Evolutionary conservation across 2,888 invertebrate species (phyloP), one percentile per base, ranked within the genome.

Genomic region (Eueremaeus valkanovi): DNA sequence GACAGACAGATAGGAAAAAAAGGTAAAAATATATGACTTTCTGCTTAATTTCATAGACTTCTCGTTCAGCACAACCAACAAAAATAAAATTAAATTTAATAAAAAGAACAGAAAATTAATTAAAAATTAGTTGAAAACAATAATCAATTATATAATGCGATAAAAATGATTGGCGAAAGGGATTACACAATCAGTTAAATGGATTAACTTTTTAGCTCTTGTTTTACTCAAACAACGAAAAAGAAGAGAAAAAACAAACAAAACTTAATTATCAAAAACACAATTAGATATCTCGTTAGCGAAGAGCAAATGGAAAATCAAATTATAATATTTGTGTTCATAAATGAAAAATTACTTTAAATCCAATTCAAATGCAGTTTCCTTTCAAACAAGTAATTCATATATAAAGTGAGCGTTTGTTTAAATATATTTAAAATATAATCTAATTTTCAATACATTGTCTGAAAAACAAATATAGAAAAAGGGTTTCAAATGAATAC

Each of bases 101-200:
- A 36, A 36, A 36, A 36, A 36, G 36, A 11, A 11, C 5, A 36
- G 11, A 36, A 36, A 36, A 11, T 51, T 21, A 51, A 51, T 51
- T n/a, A 16, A 21, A 16, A 51, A 21, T 51, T 51, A n/a, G n/a
- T 51, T 51, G n/a, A n/a, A 51, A 51, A 51, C 51, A 51, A 51
- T 51, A 51, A 51, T 51, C n/a, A 51, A 5, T 51, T 51, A 51
- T 21, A 5, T n/a, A 51, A 21, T 18, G 51, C 21, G 18, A 45
- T 9, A 45, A 45, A 45, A 45, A 51, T 21, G n/a, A 51, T 51
- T 51, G 16, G 5, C 6, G 45, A 13, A 21, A 51, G n/a, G 16
- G n/a, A 51, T 51, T 51, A 51, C 51, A 51, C 51, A 21, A 51
- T 21, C 51, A 51, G 21, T 51, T 51, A 16, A n/a, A 51, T 51